phyloP scores from a whole-genome alignment of 2,888 invertebrate species.

The Epinotia nisella region DNA sequence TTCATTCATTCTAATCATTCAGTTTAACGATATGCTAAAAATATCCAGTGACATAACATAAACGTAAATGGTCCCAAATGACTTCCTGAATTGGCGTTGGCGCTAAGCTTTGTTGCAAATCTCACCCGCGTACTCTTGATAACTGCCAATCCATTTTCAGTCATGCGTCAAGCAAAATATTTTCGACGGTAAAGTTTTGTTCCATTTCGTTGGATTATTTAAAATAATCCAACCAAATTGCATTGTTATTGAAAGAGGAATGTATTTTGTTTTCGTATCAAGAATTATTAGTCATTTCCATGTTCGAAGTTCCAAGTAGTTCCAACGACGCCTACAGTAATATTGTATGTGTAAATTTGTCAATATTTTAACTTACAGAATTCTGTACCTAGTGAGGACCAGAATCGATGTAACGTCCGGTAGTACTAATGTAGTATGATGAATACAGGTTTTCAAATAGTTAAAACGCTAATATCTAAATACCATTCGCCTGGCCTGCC shows the following conservation, averaged over 20 bases:
- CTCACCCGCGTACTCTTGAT: neutral
- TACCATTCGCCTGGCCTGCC: neutral
- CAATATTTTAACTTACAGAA: too few species aligned
- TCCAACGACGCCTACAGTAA: neutral
- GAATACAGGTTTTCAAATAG: too few species aligned
- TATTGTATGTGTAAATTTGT: neutral
- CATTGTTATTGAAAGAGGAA: too few species aligned
- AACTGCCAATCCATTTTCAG: neutral
- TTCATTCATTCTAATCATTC: too few species aligned
- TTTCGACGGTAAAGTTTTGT: neutral
- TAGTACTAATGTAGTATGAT: too few species aligned
- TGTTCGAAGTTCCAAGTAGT: neutral
- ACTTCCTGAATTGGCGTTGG: slow-evolving; percentile 3
- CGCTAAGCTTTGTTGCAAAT: neutral
- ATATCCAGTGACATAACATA: slow-evolving; percentile 25
- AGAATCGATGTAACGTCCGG: too few species aligned
- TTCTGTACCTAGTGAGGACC: too few species aligned
- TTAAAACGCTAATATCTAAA: too few species aligned
- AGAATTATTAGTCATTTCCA: neutral
- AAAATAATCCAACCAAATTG: too few species aligned
- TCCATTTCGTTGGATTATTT: neutral
- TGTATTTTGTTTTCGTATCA: neutral
- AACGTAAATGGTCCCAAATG: neutral
- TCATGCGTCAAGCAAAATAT: neutral
- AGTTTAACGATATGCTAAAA: slow-evolving; percentile 32